Conservation (phyloP, 2,888 invertebrate species). For the Dioctria linearis region DNA sequence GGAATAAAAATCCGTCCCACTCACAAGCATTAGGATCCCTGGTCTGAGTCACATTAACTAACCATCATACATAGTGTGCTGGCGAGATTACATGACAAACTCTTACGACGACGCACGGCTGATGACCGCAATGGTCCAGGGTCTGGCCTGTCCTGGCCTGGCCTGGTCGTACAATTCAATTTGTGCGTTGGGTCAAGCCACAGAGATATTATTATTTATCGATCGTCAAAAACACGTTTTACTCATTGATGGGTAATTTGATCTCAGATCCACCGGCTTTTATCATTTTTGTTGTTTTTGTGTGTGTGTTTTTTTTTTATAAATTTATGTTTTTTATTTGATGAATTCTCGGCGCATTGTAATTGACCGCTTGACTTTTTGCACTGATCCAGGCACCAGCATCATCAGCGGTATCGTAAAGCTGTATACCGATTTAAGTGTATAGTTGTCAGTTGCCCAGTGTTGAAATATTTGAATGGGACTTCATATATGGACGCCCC, state of each 20-base stretch:
- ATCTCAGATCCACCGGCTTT: not conserved
- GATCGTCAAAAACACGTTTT: conserved; percentile 6
- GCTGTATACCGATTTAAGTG: not conserved
- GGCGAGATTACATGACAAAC: not conserved
- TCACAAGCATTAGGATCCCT: conserved; percentile 9
- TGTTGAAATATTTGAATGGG: not conserved
- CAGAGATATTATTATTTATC: not conserved
- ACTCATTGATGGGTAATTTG: not conserved
- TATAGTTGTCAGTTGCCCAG: not conserved
- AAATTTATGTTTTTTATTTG: not conserved
- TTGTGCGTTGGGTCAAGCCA: conserved; percentile 1
- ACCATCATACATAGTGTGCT: not conserved
- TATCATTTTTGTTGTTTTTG: not conserved
- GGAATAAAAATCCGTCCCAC: not conserved
- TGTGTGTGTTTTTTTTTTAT: too few species aligned
- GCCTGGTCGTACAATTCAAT: not conserved
- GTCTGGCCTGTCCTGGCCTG: not conserved
- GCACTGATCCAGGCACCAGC: conserved; percentile 17
- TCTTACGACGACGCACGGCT: too few species aligned
- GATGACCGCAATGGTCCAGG: too few species aligned
- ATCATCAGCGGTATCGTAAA: not conserved
- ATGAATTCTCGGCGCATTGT: conserved; percentile 28
- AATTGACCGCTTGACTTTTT: conserved; percentile 35
- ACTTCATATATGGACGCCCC: not conserved
- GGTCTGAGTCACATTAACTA: not conserved